These are phyloP conservation scores for Dendrolimus kikuchii DNA, from an alignment of 1,140 invertebrate genomes.

Conservation along the genomic window DNA sequence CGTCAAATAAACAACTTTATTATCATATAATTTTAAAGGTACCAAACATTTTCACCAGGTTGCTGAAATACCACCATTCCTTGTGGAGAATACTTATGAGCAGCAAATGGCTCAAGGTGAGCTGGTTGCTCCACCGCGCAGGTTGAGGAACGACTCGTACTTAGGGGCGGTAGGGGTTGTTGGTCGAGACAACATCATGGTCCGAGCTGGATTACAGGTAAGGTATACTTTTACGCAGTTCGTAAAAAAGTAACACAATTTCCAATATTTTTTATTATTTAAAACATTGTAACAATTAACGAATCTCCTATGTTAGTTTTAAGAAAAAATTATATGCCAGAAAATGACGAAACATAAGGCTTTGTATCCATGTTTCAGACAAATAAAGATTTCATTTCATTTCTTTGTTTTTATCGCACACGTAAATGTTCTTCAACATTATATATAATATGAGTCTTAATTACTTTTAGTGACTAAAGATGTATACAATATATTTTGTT, in stretches of 20 bases:
- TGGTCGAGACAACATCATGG: slow-evolving; percentile 83
- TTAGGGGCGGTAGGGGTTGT: slow-evolving; percentile 87
- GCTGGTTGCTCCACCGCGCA: slow-evolving; percentile 73
- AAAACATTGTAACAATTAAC: too few species aligned
- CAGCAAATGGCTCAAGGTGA: slow-evolving; percentile 52
- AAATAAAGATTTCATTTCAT: too few species aligned
- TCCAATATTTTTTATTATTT: too few species aligned
- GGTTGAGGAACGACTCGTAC: slow-evolving; percentile 88
- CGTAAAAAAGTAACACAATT: neutral
- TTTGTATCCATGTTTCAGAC: too few species aligned
- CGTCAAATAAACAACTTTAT: too few species aligned
- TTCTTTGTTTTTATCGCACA: too few species aligned
- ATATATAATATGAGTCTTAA: neutral
- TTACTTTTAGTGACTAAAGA: neutral
- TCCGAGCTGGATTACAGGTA: slow-evolving; percentile 84
- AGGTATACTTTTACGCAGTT: neutral
- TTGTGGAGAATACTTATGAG: slow-evolving; percentile 78
- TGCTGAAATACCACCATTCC: slow-evolving; percentile 87
- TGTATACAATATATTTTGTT: slow-evolving; percentile 1
- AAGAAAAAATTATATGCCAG: too few species aligned
- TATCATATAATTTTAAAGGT: too few species aligned
- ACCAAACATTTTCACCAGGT: slow-evolving; percentile 45
- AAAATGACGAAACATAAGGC: too few species aligned
- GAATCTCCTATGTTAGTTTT: too few species aligned
- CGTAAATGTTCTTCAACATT: too few species aligned